Conservation (phyloP, 2,113 vertebrate species). For the Poeciliopsis occidentalis region DNA sequence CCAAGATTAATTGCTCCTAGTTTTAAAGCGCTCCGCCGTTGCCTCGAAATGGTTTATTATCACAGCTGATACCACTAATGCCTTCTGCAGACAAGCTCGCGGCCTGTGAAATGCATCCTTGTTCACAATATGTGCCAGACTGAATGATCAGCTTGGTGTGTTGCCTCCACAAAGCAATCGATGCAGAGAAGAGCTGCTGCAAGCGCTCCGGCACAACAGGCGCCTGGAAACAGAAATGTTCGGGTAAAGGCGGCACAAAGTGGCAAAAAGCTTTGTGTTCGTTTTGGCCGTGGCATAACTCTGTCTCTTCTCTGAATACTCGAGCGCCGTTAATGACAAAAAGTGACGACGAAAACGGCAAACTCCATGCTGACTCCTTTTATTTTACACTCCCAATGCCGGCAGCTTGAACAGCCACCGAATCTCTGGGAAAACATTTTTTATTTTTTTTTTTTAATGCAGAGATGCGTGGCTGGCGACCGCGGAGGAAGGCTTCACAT, state of each 20-base stretch:
- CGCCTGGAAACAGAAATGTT: neutral
- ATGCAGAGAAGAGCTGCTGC: neutral
- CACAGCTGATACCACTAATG: conserved; percentile 17
- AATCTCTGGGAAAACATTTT: conserved; percentile 20
- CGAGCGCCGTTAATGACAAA: neutral
- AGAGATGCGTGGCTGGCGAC: conserved; percentile 62
- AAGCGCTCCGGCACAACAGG: neutral
- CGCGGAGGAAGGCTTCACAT: conserved; percentile 76
- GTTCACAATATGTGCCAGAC: conserved; percentile 5
- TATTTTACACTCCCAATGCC: conserved; percentile 30
- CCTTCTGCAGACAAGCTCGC: conserved; percentile 8
- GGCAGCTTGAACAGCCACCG: conserved; percentile 51
- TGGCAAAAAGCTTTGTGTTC: neutral
- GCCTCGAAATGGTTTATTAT: conserved; percentile 25
- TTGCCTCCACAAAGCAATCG: conserved; percentile 1
- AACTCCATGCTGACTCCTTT: conserved; percentile 49
- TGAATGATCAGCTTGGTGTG: conserved; percentile 9
- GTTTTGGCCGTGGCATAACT: neutral
- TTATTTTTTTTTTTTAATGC: neutral
- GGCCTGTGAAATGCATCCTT: conserved; percentile 16
- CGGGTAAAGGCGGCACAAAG: neutral
- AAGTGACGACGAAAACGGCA: conserved; percentile 31
- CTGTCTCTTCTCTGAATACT: neutral
- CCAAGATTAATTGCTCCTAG: conserved; percentile 15
- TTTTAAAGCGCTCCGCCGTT: conserved; percentile 11